Conservation (phyloP, 2,113 vertebrate species). For the Eurypyga helias region DNA sequence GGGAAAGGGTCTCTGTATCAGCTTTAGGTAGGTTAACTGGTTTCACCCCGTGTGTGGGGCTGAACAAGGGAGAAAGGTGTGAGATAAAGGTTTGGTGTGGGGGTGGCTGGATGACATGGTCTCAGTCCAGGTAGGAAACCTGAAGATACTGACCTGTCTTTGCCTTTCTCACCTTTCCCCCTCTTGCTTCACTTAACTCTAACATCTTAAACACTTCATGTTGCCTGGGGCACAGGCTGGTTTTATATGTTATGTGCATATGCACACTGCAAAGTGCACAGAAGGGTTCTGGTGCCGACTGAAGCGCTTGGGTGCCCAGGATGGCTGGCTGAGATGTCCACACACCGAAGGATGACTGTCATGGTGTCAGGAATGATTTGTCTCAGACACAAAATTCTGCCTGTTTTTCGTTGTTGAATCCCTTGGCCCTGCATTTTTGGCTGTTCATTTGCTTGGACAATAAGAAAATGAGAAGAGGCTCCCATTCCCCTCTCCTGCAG, state of each 20-base stretch:
- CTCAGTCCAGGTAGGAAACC: not conserved
- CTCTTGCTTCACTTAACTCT: not conserved
- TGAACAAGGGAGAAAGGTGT: not conserved
- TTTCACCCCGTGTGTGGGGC: not conserved
- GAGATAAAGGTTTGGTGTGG: not conserved
- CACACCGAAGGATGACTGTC: not conserved
- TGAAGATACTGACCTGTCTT: not conserved
- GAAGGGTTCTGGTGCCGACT: not conserved
- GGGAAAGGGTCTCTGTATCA: not conserved
- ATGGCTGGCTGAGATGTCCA: not conserved
- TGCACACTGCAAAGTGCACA: not conserved
- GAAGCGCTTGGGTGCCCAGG: not conserved
- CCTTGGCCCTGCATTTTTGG: not conserved
- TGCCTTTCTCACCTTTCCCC: not conserved
- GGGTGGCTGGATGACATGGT: not conserved
- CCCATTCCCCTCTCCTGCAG: not conserved
- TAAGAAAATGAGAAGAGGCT: not conserved
- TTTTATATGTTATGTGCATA: not conserved
- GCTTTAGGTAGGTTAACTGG: not conserved
- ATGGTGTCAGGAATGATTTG: rapidly evolving
- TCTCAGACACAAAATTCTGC: not conserved
- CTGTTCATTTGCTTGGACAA: not conserved
- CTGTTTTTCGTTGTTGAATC: not conserved
- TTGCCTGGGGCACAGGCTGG: not conserved
- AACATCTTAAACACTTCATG: not conserved